phyloP scores from a whole-genome alignment of 2,888 invertebrate species.

The Limnephilus rhombicus region DNA sequence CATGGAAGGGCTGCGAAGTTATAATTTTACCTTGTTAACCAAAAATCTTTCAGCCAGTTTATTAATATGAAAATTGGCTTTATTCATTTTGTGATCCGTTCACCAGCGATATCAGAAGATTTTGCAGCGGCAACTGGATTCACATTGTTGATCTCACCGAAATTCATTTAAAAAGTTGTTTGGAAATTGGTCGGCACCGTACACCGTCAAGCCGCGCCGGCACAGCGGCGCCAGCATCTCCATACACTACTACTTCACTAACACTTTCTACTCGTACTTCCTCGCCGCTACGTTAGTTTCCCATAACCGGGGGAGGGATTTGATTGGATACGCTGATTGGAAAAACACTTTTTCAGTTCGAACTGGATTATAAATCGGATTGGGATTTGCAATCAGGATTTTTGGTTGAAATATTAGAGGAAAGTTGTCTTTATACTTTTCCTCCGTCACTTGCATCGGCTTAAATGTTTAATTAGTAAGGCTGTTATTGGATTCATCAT shows the following conservation, averaged over 20 bases:
- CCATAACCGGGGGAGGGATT: neutral
- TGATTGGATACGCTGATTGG: neutral
- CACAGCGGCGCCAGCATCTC: neutral
- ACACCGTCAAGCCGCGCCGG: neutral
- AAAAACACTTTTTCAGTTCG: constrained; percentile 7
- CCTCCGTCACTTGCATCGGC: neutral
- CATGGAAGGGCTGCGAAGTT: too few relatives aligned
- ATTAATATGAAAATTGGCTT: neutral
- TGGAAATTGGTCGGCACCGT: neutral
- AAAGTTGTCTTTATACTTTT: neutral
- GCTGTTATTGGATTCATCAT: too few relatives aligned
- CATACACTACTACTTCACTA: neutral
- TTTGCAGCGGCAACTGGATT: neutral
- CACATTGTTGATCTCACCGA: neutral
- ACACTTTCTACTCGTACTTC: neutral
- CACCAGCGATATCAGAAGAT: neutral
- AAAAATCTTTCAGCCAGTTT: too few relatives aligned
- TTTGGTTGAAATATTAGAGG: neutral
- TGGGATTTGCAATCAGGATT: neutral
- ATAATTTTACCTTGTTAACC: too few relatives aligned
- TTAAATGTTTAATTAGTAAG: neutral
- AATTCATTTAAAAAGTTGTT: neutral
- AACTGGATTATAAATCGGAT: neutral
- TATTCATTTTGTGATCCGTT: neutral
- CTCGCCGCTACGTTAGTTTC: constrained; percentile 10